Percentiles rank a stretch among this genome's conserved stretches.
phyloP scores from a whole-genome alignment of 2,888 invertebrate genomes.

The Tortrix viridana region DNA sequence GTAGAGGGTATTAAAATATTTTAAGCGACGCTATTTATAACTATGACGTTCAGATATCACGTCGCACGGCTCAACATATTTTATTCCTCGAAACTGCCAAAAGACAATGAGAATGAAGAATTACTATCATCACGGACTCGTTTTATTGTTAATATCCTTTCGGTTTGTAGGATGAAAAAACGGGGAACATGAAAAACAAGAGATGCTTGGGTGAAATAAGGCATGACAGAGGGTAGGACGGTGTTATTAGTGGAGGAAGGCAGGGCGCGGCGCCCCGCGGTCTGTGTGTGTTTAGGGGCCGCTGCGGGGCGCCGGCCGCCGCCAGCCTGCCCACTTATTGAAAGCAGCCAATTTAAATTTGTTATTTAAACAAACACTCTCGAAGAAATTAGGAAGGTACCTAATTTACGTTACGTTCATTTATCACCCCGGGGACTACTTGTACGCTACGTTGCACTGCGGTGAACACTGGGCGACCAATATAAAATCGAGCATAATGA shows the following conservation, averaged over 20 bases:
- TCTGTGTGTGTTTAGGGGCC: constrained; percentile 81
- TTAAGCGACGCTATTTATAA: constrained; percentile 83
- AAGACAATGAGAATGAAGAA: constrained; percentile 84
- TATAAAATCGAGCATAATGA: no score
- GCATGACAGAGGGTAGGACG: constrained; percentile 79
- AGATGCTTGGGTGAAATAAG: constrained; percentile 76
- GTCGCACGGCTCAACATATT: constrained; percentile 79
- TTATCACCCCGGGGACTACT: constrained; percentile 29
- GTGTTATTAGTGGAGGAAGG: constrained; percentile 74
- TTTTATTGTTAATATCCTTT: constrained; percentile 80
- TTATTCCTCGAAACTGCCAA: constrained; percentile 83
- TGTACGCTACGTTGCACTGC: neutral
- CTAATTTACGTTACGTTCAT: constrained; percentile 37
- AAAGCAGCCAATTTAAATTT: constrained; percentile 77
- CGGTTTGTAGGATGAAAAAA: constrained; percentile 66
- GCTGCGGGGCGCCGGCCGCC: constrained; percentile 61
- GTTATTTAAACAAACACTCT: constrained; percentile 74
- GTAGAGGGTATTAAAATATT: constrained; percentile 83
- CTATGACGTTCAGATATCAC: constrained; percentile 80
- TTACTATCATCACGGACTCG: constrained; percentile 80
- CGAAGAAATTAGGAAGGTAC: constrained; percentile 55
- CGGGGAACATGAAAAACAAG: constrained; percentile 72
- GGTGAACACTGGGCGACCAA: no score
- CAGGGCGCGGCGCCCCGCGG: constrained; percentile 79
- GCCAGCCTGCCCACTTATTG: constrained; percentile 68